These are phyloP conservation scores for Chrysotoxum bicinctum DNA, from an alignment of 2,888 invertebrate genomes.

Conservation along the genomic window DNA sequence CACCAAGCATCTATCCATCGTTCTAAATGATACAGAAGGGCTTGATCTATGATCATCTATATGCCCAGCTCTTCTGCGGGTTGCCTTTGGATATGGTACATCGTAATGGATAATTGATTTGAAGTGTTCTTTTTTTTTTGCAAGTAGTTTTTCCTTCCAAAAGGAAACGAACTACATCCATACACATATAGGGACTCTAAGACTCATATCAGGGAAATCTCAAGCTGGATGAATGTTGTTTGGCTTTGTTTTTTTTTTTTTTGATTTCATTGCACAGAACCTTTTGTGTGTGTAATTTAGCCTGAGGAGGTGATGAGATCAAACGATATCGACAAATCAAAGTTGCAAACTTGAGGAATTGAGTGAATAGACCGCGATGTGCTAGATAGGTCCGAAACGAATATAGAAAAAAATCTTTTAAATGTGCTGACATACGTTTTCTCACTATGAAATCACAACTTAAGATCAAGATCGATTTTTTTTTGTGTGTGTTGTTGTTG, in stretches of 20 bases:
- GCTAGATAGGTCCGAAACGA: background rate
- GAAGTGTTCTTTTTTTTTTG: conserved; percentile 33
- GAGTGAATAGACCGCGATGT: conserved; percentile 16
- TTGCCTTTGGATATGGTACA: conserved; percentile 17
- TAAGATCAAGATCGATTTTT: conserved; percentile 52
- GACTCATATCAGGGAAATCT: conserved; percentile 8
- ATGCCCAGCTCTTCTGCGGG: conserved; percentile 25
- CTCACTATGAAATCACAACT: conserved; percentile 50
- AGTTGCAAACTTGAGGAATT: conserved; percentile 52
- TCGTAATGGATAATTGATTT: conserved; percentile 70
- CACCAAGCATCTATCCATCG: conserved; percentile 52
- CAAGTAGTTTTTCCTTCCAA: conserved; percentile 12
- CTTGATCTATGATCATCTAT: conserved; percentile 67
- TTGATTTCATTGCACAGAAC: background rate
- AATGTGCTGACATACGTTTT: conserved; percentile 59
- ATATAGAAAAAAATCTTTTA: conserved; percentile 36
- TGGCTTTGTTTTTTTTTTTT: background rate
- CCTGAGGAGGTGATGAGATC: conserved; percentile 69
- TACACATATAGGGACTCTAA: background rate
- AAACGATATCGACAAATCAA: conserved; percentile 73
- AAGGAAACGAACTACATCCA: background rate
- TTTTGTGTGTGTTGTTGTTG: conserved; percentile 10
- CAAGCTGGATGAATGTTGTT: conserved; percentile 25
- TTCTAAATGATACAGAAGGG: conserved; percentile 61
- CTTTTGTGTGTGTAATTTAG: conserved; percentile 46